Base-by-base conservation (phyloP, 1,140 invertebrate species). In the Drosophila pseudoobscura region DNA sequence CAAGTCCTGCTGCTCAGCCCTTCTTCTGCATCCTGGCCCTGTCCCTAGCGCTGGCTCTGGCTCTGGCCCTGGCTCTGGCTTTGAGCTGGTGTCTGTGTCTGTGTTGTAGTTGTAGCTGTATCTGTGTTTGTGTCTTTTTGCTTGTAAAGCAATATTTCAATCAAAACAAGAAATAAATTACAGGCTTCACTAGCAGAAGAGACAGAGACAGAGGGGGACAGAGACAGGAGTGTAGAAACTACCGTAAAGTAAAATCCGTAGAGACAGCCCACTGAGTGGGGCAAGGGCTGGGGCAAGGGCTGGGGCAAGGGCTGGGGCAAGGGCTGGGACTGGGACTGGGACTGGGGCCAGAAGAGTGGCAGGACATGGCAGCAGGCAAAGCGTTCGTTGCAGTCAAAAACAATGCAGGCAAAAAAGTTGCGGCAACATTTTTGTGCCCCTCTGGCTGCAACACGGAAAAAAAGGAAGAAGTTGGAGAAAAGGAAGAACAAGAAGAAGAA, bases 111-210 rank as follows among this genome's bases (percentile, higher is more conserved):
- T 31, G 35, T 39, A 39, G 35, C 11, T 59, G 39, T 63, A 58
- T 78, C 61, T 74, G 57, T 80, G 74, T 82, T 66, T 83, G 79
- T 80, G 79, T 84, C 66, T 77, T 83, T 87, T 79, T 83, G 84
- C 83, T 79, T 88, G 83, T 88, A 89, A 88, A 89, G 83, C 83
- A 88, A 88, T 88, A 88, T 88, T 88, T 88, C 83, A 88, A 88
- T 88, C 83, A 88, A 89, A 88, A 88, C 83, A 88, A 88, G 83
- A 89, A 88, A 88, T 88, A 88, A 88, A 88, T 88, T 88, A 88
- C 83, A 76, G 83, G 83, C 84, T 89, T 88, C 84, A 83, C 60
- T 65, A 69, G 84, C 84, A 89, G 83, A 58, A 65, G 70, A 60
- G 68, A 65, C 55, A 65, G 47, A 26, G 69, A 35, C 49, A 47